phyloP scores from a whole-genome alignment of 2,888 invertebrate species.

The Drosophila diplacantha region DNA sequence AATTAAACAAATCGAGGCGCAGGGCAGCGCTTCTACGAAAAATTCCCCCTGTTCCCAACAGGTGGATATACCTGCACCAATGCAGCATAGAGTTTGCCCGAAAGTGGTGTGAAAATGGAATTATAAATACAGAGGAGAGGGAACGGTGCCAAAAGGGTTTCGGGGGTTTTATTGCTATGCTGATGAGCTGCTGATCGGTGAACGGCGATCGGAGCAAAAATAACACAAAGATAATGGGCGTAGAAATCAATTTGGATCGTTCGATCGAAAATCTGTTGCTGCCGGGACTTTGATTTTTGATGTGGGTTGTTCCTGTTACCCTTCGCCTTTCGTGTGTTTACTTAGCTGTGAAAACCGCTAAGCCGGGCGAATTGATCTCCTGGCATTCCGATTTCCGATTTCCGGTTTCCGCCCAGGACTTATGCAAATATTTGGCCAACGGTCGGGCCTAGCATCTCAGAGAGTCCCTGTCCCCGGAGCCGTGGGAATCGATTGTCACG shows the following conservation, averaged over 20 bases:
- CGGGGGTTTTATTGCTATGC: conserved; percentile 53
- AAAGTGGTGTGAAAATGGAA: conserved; percentile 52
- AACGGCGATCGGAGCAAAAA: background rate
- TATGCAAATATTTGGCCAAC: conserved; percentile 65
- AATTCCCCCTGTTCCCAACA: conserved; percentile 27
- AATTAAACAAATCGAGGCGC: conserved; percentile 68
- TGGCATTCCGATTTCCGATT: conserved; percentile 51
- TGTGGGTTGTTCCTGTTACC: conserved; percentile 44
- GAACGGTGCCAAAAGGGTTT: conserved; percentile 53
- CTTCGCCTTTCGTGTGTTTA: conserved; percentile 34
- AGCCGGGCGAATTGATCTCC: conserved; percentile 13
- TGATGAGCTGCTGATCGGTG: conserved; percentile 53
- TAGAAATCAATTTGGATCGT: conserved; percentile 59
- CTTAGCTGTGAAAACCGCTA: conserved; percentile 55
- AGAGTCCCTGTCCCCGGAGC: background rate
- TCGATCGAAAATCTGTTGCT: conserved; percentile 59
- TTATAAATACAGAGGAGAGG: conserved; percentile 33
- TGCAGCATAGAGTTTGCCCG: background rate
- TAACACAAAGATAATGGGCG: conserved; percentile 26
- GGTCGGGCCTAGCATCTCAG: background rate
- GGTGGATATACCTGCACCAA: conserved; percentile 14
- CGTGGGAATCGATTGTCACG: conserved; percentile 24
- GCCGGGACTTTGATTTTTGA: conserved; percentile 42
- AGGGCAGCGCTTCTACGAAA: conserved; percentile 64
- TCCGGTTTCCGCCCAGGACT: conserved; percentile 60